phyloP scores from a whole-genome alignment of 2,113 vertebrate genomes.

The Okapia johnstoni region DNA sequence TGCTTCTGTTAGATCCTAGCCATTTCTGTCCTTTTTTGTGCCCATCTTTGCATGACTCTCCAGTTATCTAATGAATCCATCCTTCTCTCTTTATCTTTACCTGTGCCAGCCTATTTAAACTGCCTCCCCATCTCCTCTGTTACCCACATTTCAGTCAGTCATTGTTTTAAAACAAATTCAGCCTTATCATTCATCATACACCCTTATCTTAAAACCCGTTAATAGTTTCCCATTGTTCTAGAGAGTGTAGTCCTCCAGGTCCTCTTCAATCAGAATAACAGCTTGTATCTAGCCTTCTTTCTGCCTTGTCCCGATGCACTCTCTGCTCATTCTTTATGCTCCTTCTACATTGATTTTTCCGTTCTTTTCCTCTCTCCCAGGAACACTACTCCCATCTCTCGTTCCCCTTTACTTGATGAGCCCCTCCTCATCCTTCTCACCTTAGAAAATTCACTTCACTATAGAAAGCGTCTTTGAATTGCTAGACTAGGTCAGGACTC shows the following conservation, averaged over 20 bases:
- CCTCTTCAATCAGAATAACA: background rate
- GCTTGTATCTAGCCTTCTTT: background rate
- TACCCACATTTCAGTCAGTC: background rate
- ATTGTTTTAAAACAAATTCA: background rate
- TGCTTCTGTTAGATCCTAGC: background rate
- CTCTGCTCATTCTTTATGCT: background rate
- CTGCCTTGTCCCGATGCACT: background rate
- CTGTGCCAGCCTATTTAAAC: background rate
- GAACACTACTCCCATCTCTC: background rate
- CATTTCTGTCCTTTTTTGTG: background rate
- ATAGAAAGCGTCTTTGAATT: background rate
- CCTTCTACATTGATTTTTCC: background rate
- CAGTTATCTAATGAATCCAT: background rate
- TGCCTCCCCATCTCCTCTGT: background rate
- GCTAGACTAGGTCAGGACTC: background rate
- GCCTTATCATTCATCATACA: background rate
- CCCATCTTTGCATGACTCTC: background rate
- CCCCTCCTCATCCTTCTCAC: background rate
- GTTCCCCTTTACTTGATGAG: background rate
- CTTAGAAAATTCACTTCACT: background rate
- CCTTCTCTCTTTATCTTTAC: background rate
- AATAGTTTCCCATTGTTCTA: background rate
- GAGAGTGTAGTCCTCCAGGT: background rate
- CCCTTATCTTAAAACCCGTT: background rate
- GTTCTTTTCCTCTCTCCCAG: background rate